Base-by-base conservation (phyloP, 2,888 invertebrate genomes). In the Apamea anceps region DNA sequence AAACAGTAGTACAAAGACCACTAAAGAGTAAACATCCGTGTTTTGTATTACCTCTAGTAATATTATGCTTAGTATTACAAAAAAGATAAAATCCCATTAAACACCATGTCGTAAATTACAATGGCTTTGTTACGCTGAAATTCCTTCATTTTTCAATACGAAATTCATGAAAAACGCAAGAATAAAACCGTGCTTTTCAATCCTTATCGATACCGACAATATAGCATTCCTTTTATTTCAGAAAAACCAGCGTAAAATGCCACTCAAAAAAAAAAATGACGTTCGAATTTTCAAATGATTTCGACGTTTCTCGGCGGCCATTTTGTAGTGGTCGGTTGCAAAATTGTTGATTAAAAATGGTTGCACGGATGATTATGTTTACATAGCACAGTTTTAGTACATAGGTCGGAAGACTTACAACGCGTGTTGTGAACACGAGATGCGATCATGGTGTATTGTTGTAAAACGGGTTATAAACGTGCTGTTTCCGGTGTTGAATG, bases 71-170 rank as follows among this genome's bases (percentile, higher is more conserved):
- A 45, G 28, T 65, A 51, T 45, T 45, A 18, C 63, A 72, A 71
- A 71, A 62, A 72, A 63, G 63, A 79, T 67, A 72, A 75, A 74
- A 85, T 0, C 7, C 21, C 13, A 28, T 65, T 57, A 72, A 80
- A 72, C 72, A 32, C 7, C 68, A 32, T 67, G 72, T 79, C 80
- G 72, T 75, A 68, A 85, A 77, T 60, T 65, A 66, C 76, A 80
- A 87, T 87, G 73, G 71, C 72, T 72, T 87, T 85, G 88, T 81
- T 87, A 80, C 74, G 67, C n/a, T 12, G 48, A n/a, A 45, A 42
- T 71, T 87, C 60, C 60, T 87, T 74, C 85, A 85, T 85, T 85
- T 85, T 87, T 72, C 85, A 87, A 87, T 67, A 71, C 25, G 32
- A 66, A 57, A 48, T 75, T 77, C 28, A 63, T 13, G 48, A 75